Percentiles rank a stretch among this genome's conserved stretches.
These are phyloP conservation scores for Meandrusa payeni DNA, from an alignment of 2,888 invertebrate genomes.

Conservation along the genomic window DNA sequence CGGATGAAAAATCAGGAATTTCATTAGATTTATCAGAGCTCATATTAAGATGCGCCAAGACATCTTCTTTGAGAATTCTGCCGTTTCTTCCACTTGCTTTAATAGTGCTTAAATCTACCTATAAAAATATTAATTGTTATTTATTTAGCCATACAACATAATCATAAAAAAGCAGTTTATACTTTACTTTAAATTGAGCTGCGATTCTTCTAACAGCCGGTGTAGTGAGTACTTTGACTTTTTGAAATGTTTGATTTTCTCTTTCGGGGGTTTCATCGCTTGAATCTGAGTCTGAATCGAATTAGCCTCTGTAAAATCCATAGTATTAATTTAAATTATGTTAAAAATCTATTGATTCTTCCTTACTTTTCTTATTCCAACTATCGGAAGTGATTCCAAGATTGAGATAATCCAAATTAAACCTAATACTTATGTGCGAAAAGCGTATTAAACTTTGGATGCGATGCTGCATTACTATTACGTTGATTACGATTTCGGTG, in stretches of 20 bases:
- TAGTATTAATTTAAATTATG: neutral
- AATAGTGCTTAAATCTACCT: slow-evolving; percentile 86
- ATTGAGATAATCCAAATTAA: no score
- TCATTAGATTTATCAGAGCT: slow-evolving; percentile 76
- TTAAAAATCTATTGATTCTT: neutral
- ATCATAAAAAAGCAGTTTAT: no score
- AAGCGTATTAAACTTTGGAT: no score
- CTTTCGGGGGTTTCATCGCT: slow-evolving; percentile 31
- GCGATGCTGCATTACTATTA: no score
- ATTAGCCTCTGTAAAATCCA: slow-evolving; percentile 37
- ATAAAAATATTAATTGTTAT: no score
- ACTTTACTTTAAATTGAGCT: slow-evolving; percentile 89
- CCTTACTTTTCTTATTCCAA: no score
- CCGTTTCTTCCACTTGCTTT: slow-evolving; percentile 92
- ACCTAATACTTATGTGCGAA: no score
- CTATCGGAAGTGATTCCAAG: no score
- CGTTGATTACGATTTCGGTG: no score
- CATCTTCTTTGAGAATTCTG: slow-evolving; percentile 96
- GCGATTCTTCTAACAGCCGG: slow-evolving; percentile 97
- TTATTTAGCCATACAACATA: no score
- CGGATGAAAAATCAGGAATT: slow-evolving; percentile 38
- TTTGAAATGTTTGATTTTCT: slow-evolving; percentile 36
- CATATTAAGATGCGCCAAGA: slow-evolving; percentile 85
- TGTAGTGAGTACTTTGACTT: slow-evolving; percentile 85
- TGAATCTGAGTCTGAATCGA: slow-evolving; percentile 32